Percentiles rank a stretch among this genome's conserved stretches.
These are phyloP conservation scores for Drosophila limbata DNA, from an alignment of 2,888 invertebrate species.

Conservation along the genomic window DNA sequence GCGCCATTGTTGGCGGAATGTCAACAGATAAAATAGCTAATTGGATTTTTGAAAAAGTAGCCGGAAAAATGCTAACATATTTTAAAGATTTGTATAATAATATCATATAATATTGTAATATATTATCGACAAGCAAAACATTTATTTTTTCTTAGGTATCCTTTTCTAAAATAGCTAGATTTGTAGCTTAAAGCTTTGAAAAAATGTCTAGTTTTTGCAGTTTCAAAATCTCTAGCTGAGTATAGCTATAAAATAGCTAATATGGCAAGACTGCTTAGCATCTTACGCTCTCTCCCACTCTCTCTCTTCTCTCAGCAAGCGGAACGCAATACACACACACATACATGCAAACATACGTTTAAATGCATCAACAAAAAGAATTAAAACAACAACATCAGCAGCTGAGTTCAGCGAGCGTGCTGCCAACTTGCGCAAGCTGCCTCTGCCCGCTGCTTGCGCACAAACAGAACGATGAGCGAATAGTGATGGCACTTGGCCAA, in stretches of 20 bases:
- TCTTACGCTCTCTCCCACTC: conserved; percentile 18
- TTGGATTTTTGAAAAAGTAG: background rate
- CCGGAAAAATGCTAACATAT: background rate
- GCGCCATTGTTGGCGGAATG: conserved; percentile 1
- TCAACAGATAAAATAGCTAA: background rate
- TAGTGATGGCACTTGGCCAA: conserved; percentile 92
- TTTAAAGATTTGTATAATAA: too few relatives aligned
- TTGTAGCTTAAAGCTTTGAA: too few relatives aligned
- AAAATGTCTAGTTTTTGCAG: too few relatives aligned
- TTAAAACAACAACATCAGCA: conserved; percentile 33
- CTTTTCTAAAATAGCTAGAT: too few relatives aligned
- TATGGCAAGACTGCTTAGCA: conserved; percentile 16
- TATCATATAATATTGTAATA: too few relatives aligned
- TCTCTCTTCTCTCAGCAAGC: conserved; percentile 36
- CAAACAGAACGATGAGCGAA: conserved; percentile 86
- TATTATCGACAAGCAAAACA: too few relatives aligned
- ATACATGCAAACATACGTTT: conserved; percentile 15
- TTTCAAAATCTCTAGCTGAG: too few relatives aligned
- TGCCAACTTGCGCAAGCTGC: conserved; percentile 62
- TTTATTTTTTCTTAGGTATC: too few relatives aligned
- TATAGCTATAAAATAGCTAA: background rate
- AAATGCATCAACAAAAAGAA: conserved; percentile 58
- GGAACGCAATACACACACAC: conserved; percentile 27
- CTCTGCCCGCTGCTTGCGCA: conserved; percentile 52
- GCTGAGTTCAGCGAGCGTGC: conserved; percentile 9